Evolutionary conservation across 2,113 vertebrate species (phyloP).

Genomic region (Erythrolamprus reginae): DNA sequence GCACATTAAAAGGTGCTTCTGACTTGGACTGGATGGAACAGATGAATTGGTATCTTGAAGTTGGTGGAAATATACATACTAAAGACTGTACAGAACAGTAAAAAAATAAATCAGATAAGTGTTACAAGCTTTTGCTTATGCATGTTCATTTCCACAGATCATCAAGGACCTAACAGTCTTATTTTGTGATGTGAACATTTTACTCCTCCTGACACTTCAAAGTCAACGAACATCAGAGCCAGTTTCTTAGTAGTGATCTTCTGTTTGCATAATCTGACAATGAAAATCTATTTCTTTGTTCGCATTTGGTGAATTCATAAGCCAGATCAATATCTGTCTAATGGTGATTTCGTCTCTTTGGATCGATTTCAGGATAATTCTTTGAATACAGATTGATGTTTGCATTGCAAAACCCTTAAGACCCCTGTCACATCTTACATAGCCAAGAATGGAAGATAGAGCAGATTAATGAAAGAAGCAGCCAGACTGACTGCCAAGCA

Average conservation of each 20-base stretch:
- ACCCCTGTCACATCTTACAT: slow-evolving; percentile 17
- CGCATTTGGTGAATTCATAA: slow-evolving; percentile 55
- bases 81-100: background rate
- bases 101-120: slow-evolving; percentile 24
- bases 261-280: slow-evolving; percentile 48
- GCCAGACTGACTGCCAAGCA: slow-evolving; percentile 14
- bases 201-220: slow-evolving; percentile 17
- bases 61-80: background rate
- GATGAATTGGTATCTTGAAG: background rate
- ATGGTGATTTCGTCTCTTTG: slow-evolving; percentile 42
- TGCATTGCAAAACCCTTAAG: slow-evolving; percentile 1
- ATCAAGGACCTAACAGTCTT: background rate
- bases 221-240: slow-evolving; percentile 38
- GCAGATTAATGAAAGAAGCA: slow-evolving; percentile 19
- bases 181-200: slow-evolving; percentile 28
- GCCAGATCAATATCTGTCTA: slow-evolving; percentile 36
- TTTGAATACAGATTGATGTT: slow-evolving; percentile 44
- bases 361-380: slow-evolving; percentile 25
- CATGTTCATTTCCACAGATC: slow-evolving; percentile 51
- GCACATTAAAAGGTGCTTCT: background rate
- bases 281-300: slow-evolving; percentile 56
- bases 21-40: background rate
- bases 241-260: slow-evolving; percentile 30
- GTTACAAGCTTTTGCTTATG: slow-evolving; percentile 40
- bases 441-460: slow-evolving; percentile 6